phyloP scores from a whole-genome alignment of 1,140 invertebrate species.

The Portunus trituberculatus region DNA sequence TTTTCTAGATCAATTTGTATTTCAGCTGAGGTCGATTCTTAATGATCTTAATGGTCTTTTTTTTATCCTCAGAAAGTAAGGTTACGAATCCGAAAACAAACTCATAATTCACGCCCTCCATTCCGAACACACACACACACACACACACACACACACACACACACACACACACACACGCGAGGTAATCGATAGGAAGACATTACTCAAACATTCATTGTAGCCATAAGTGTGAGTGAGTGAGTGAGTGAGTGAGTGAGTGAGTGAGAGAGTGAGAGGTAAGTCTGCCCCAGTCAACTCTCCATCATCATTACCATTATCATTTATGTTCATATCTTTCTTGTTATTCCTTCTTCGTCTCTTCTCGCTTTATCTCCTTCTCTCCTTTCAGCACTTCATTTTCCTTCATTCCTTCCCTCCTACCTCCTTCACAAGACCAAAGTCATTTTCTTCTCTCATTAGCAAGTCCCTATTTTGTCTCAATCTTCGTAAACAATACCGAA shows the following conservation, averaged over 20 bases:
- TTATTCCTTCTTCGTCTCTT: neutral
- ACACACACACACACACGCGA: neutral
- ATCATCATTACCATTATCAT: neutral
- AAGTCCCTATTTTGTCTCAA: neutral
- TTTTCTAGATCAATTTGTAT: neutral
- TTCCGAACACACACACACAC: too few relatives aligned
- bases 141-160: too few relatives aligned
- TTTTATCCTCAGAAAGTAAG: too few relatives aligned
- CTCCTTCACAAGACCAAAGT: neutral
- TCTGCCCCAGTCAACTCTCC: neutral
- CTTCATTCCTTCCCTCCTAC: too few relatives aligned
- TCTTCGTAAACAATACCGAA: neutral
- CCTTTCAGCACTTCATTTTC: neutral
- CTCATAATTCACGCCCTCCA: too few relatives aligned
- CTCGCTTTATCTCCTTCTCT: neutral
- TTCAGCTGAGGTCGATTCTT: neutral
- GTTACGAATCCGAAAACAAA: too few relatives aligned
- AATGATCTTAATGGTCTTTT: neutral
- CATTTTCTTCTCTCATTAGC: neutral
- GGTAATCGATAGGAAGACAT: neutral
- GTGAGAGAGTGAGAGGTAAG: too few relatives aligned
- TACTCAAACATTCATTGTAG: neutral
- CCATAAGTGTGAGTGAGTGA: neutral
- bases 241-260: neutral
- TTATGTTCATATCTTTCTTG: neutral